Conservation (phyloP, 2,113 vertebrate species). For the Centropus bengalensis region DNA sequence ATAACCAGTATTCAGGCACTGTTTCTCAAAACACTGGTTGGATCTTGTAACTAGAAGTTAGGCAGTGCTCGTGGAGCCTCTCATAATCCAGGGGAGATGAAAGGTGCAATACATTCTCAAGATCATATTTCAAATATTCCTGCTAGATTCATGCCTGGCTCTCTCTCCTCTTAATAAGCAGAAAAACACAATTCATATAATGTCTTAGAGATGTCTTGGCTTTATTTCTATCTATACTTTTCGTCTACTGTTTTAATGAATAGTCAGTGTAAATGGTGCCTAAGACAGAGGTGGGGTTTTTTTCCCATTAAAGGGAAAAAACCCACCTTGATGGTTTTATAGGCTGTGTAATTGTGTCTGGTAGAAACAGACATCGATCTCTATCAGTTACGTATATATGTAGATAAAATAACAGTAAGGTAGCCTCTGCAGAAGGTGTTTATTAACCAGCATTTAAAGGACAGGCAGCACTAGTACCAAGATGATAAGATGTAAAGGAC, state of each 20-base stretch:
- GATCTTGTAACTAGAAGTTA: neutral
- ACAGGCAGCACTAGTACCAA: neutral
- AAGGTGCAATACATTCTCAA: neutral
- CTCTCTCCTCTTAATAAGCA: neutral
- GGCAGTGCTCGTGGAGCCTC: neutral
- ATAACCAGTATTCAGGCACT: neutral
- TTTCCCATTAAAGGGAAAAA: neutral
- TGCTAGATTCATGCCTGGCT: neutral
- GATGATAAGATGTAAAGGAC: neutral
- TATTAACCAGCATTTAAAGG: neutral
- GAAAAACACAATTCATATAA: neutral
- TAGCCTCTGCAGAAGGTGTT: neutral
- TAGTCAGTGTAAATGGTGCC: neutral
- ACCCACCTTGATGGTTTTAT: neutral
- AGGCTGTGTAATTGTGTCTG: neutral
- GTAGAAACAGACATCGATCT: neutral
- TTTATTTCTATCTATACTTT: neutral
- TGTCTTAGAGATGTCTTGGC: neutral
- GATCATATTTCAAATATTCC: neutral
- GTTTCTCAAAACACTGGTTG: neutral
- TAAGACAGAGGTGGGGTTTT: neutral
- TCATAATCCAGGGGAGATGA: neutral
- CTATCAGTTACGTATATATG: neutral
- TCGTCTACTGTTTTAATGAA: neutral
- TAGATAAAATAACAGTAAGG: neutral